Evolutionary conservation across 2,113 vertebrate genomes (phyloP), one percentile per base, ranked within the genome.

Genomic region (Nipponia nippon): DNA sequence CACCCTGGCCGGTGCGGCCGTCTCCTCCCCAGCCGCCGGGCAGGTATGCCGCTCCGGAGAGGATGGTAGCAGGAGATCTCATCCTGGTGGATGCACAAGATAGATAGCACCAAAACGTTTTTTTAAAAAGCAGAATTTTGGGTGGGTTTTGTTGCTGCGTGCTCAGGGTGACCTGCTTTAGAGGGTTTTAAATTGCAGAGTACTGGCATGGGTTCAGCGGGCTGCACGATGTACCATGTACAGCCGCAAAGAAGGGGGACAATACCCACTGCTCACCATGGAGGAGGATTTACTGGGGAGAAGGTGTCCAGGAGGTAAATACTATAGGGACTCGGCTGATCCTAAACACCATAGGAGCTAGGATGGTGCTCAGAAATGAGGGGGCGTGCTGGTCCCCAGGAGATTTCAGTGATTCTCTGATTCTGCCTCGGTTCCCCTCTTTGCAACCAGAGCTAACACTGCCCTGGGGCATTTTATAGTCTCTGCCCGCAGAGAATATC

Each of bases 401-500:
- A 8, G 30, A 5, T 40, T 34, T 40, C 0, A 0, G 36, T 0
- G 8, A 30, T 15, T 1, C 12, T 0, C 5, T 66, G 52, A 47
- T 75, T 56, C 55, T 44, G 16, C 76, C 75, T 78, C 3, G 1
- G 10, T 49, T 38, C 7, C 56, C 63, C 36, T 53, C 47, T 17
- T 2, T 11, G 46, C 53, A 49, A 25, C 27, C 3, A 6, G 59
- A 67, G 80, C 85, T 27, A 7, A 14, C 2, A 2, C 75, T 5
- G 2, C 50, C 38, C 86, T 0, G 3, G 69, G 46, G 11, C 0
- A 3, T 27, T 83, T 29, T 30, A 27, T 46, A 12, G 34, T 17
- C 63, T 21, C 59, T 11, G 25, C 0, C 19, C 3, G 18, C 49
- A 59, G 18, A 29, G 40, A 49, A 16, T 7, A n/a, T 21, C 70